Evolutionary conservation across 1,140 invertebrate genomes (phyloP).

Genomic region (Spodoptera litura): DNA sequence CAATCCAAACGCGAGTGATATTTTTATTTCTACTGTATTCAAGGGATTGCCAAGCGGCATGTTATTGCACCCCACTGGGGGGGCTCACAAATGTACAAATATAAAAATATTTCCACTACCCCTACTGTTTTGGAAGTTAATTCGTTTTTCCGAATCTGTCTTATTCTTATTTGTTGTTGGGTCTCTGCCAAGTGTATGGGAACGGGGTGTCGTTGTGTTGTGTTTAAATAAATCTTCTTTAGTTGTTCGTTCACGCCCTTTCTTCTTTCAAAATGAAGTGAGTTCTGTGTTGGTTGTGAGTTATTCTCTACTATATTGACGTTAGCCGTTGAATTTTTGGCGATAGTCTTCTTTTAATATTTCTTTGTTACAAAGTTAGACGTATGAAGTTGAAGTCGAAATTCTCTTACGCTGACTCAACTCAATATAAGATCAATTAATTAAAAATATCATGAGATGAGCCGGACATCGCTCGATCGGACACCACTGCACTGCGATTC

Average conservation of each 20-base stretch:
- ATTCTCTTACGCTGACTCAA: too few relatives aligned
- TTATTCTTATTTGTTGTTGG: slow-evolving; percentile 53
- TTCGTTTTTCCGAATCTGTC: slow-evolving; percentile 56
- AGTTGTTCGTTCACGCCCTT: slow-evolving; percentile 6
- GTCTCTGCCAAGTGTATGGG: slow-evolving; percentile 48
- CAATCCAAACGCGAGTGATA: slow-evolving; percentile 57
- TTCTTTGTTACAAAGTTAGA: background rate
- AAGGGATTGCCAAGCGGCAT: slow-evolving; percentile 65
- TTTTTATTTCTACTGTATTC: slow-evolving; percentile 65
- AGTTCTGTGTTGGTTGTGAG: background rate
- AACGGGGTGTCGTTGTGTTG: background rate
- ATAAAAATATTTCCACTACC: slow-evolving; percentile 61
- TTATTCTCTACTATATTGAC: slow-evolving; percentile 21
- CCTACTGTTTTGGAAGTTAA: slow-evolving; percentile 54
- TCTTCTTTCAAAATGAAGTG: slow-evolving; percentile 7
- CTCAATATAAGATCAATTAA: too few relatives aligned
- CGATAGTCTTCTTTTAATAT: background rate
- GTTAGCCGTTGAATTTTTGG: background rate
- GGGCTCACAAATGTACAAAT: slow-evolving; percentile 58
- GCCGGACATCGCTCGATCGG: too few relatives aligned
- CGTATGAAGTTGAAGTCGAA: too few relatives aligned
- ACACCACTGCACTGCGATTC: too few relatives aligned
- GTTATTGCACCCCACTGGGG: slow-evolving; percentile 67
- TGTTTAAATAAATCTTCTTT: slow-evolving; percentile 29
- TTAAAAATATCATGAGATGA: too few relatives aligned